Evolutionary conservation across 2,113 vertebrate genomes (phyloP).

Genomic region (Lampris megalopsis): DNA sequence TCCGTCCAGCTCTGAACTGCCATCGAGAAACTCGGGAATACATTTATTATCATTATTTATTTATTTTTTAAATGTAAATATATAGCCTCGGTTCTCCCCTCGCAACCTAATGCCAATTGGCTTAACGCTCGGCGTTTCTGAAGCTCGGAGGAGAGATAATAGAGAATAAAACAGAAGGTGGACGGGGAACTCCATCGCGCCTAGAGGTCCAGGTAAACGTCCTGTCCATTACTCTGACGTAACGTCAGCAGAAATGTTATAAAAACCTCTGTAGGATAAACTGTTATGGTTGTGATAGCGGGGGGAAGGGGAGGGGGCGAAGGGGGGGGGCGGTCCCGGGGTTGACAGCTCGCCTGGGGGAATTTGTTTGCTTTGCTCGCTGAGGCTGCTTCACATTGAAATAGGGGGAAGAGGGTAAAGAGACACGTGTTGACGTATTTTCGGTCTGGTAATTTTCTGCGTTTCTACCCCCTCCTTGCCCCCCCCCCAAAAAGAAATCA

Average conservation of each 20-base stretch:
- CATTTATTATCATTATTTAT: constrained; percentile 24
- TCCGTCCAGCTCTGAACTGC: neutral
- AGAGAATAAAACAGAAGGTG: constrained; percentile 53
- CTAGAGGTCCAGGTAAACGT: constrained; percentile 70
- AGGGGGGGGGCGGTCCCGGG: constrained; percentile 21
- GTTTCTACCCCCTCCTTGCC: no score
- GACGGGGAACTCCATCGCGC: constrained; percentile 54
- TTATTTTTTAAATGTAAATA: no score
- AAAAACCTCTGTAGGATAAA: neutral
- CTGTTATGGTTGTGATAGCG: neutral
- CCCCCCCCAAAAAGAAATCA: no score
- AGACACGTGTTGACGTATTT: no score
- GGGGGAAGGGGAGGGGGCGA: neutral
- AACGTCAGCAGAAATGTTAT: neutral
- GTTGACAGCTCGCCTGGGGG: neutral
- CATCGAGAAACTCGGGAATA: constrained; percentile 40
- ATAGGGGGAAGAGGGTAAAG: no score
- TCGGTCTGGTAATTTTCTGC: no score
- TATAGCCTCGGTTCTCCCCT: no score
- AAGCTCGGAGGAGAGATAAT: neutral
- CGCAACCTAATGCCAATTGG: no score
- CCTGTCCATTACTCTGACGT: neutral
- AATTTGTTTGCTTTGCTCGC: neutral
- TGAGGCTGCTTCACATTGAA: no score
- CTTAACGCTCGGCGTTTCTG: no score